Evolutionary conservation across 2,113 vertebrate genomes (phyloP).

Genomic region (Prionailurus bengalensis): DNA sequence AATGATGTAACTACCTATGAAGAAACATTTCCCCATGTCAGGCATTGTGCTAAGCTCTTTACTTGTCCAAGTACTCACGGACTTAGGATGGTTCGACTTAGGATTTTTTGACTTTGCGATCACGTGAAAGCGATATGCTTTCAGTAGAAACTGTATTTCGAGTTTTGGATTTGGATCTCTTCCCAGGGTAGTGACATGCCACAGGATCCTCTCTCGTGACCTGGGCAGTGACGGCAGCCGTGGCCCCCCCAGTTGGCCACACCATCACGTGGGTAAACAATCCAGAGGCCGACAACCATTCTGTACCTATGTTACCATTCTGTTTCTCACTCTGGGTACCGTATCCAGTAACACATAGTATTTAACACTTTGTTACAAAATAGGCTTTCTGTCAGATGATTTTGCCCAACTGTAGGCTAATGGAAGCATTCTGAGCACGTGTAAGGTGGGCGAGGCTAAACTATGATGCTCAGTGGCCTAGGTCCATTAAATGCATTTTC

Average conservation of each 20-base stretch:
- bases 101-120: not conserved
- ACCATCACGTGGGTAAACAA: not conserved
- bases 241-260: not conserved
- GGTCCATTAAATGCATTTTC: not conserved
- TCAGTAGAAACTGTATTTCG: not conserved
- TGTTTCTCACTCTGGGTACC: not conserved
- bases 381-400: not conserved
- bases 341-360: not conserved
- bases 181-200: not conserved
- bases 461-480: not conserved
- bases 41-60: not conserved
- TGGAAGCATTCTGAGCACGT: not conserved
- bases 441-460: not conserved
- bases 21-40: not conserved
- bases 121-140: not conserved
- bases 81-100: not conserved
- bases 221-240: not conserved
- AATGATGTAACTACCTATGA: not conserved
- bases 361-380: not conserved
- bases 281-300: not conserved
- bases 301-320: not conserved
- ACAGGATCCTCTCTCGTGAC: not conserved
- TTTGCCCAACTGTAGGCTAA: not conserved
- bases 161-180: not conserved
- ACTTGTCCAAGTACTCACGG: not conserved